These are phyloP conservation scores for Phocoena phocoena DNA, from an alignment of 2,113 vertebrate genomes.

Conservation along the genomic window DNA sequence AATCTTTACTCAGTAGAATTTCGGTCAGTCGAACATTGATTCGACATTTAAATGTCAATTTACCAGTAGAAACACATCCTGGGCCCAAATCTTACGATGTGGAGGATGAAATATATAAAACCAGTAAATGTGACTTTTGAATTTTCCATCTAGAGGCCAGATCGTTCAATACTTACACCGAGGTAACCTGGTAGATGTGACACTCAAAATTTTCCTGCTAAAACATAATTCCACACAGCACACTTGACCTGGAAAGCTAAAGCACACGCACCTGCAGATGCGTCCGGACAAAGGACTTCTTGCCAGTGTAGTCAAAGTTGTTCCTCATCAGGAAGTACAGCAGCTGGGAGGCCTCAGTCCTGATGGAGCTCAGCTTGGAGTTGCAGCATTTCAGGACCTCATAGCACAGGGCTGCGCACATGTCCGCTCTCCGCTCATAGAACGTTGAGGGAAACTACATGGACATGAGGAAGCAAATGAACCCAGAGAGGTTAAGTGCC, in stretches of 20 bases:
- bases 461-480: neutral
- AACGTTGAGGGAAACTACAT: conserved; percentile 95
- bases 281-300: conserved; percentile 97
- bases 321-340: conserved; percentile 99
- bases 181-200: neutral
- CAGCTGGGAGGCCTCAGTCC: conserved; percentile 95
- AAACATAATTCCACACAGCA: neutral
- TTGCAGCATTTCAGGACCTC: conserved; percentile 98
- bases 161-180: neutral
- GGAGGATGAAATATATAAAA: neutral
- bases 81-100: neutral
- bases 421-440: conserved; percentile 97
- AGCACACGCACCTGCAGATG: conserved; percentile 91
- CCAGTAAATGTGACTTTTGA: neutral
- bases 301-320: conserved; percentile 98
- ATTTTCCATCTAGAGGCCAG: neutral
- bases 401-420: conserved; percentile 97
- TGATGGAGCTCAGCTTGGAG: conserved; percentile 96
- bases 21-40: neutral
- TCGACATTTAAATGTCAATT: neutral
- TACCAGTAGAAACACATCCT: neutral
- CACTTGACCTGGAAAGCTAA: neutral
- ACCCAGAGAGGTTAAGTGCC: neutral
- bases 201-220: neutral
- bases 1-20: neutral